Conservation (phyloP, 2,113 vertebrate genomes). For the Nycticebus coucang region DNA sequence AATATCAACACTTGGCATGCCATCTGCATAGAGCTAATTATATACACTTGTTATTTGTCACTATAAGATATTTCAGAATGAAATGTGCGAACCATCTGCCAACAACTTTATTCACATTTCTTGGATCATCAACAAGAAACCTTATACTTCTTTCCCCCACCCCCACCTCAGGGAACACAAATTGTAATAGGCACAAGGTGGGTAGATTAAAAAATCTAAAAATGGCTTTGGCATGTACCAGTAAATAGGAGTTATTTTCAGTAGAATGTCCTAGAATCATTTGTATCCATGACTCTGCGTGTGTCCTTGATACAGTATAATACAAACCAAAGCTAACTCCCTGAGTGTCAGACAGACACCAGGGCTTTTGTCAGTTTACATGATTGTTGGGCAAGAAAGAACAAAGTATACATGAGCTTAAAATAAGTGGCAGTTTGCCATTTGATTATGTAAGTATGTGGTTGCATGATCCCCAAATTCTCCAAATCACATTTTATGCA, state of each 20-base stretch:
- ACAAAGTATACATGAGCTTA: conserved; percentile 27
- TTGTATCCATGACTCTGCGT: conserved; percentile 68
- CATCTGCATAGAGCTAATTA: conserved; percentile 86
- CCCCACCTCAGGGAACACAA: conserved; percentile 37
- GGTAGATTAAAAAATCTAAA: conserved; percentile 75
- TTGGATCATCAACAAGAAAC: conserved; percentile 77
- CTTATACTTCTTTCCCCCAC: conserved; percentile 6
- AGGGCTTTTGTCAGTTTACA: conserved; percentile 50
- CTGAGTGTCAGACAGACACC: conserved; percentile 36
- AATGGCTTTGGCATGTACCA: conserved; percentile 57
- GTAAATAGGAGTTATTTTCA: conserved; percentile 70
- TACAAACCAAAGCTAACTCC: conserved; percentile 52
- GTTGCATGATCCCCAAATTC: conserved; percentile 63
- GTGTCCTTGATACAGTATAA: conserved; percentile 49
- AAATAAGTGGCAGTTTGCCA: conserved; percentile 72
- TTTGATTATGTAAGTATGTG: conserved; percentile 71
- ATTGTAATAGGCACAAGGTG: conserved; percentile 61
- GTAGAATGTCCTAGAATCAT: conserved; percentile 58
- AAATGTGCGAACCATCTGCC: conserved; percentile 85
- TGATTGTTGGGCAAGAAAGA: conserved; percentile 63
- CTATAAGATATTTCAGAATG: conserved; percentile 85
- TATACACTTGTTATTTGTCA: conserved; percentile 84
- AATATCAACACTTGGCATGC: conserved; percentile 76
- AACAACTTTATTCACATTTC: conserved; percentile 83
- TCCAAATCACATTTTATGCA: conserved; percentile 53